Evolutionary conservation across 2,888 invertebrate genomes (phyloP), one percentile per base, ranked within the genome.

Genomic region (Drosophila suboccidentalis): DNA sequence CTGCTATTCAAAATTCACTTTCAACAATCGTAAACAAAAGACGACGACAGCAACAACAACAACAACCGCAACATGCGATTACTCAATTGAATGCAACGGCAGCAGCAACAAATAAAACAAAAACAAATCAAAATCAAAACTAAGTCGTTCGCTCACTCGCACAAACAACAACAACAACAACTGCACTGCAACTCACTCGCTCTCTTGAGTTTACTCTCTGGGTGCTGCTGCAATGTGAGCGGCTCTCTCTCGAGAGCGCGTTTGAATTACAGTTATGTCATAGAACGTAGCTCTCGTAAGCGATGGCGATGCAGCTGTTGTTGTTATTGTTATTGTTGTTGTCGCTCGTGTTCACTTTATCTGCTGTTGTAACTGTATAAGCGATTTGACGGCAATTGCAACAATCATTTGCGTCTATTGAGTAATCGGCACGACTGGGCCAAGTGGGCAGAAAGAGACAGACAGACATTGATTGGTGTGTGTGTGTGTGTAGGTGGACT

Each of bases 191-290:
- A 53, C 17, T 19, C n/a, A 57, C 15, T 61, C 55, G 32, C 64
- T 53, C 66, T 58, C 26, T 47, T 47, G 22, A 10, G 22, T 9
- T 46, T 46, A 26, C 47, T 17, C 44, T 62, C 58, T 41, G 38
- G 69, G 34, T 46, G 64, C 61, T 65, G 60, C 46, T 64, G 46
- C 15, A 32, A 34, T 26, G 17, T 57, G 36, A 36, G 57, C 51
- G 44, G 29, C 75, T 74, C 89, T 82, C 69, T n/a, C 38, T n/a
- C n/a, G 64, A 62, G 58, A 78, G 80, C 81, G 65, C 71, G 53
- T 87, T 89, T 82, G 83, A 80, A 81, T 83, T 80, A 89, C 88
- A 89, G 86, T 86, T 86, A 86, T 86, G 86, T 86, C 86, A 86
- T 86, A 86, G 86, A 86, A 89, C 90, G 78, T 75, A 78, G 76